Evolutionary conservation across 2,113 vertebrate species (phyloP).

Genomic region (Xenotilapia caudafasciata): DNA sequence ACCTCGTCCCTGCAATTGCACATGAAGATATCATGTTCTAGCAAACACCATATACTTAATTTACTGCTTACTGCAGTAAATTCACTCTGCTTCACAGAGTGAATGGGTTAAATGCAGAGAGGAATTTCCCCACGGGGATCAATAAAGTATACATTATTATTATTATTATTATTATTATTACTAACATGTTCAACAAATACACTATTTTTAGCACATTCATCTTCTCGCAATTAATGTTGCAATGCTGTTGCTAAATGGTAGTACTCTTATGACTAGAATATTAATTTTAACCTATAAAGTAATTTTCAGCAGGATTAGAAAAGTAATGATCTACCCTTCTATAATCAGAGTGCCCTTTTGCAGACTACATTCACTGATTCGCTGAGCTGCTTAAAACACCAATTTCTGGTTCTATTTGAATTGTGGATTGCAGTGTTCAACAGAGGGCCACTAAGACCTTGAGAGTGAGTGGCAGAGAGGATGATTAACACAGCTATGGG

Average conservation of each 20-base stretch:
- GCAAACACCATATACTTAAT: no score
- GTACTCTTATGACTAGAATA: conserved; percentile 1
- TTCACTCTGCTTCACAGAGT: no score
- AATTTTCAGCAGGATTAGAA: conserved; percentile 32
- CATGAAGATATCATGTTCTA: no score
- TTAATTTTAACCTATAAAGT: conserved; percentile 34
- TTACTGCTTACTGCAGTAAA: no score
- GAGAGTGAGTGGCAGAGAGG: conserved; percentile 56
- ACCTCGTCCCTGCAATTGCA: no score
- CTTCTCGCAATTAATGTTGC: neutral
- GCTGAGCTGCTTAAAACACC: conserved; percentile 42
- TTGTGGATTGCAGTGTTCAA: conserved; percentile 31
- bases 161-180: neutral
- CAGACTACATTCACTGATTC: neutral
- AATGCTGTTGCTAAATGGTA: neutral
- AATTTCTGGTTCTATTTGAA: conserved; percentile 45
- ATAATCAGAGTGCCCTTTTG: conserved; percentile 24
- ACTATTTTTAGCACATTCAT: neutral
- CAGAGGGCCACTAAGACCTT: conserved; percentile 57
- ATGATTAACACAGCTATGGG: conserved; percentile 59
- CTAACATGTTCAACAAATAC: neutral
- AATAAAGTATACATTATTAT: neutral
- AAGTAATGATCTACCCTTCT: conserved; percentile 23
- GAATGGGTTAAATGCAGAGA: no score
- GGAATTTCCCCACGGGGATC: no score